phyloP scores from a whole-genome alignment of 2,113 vertebrate genomes.

The Urocitellus parryii region DNA sequence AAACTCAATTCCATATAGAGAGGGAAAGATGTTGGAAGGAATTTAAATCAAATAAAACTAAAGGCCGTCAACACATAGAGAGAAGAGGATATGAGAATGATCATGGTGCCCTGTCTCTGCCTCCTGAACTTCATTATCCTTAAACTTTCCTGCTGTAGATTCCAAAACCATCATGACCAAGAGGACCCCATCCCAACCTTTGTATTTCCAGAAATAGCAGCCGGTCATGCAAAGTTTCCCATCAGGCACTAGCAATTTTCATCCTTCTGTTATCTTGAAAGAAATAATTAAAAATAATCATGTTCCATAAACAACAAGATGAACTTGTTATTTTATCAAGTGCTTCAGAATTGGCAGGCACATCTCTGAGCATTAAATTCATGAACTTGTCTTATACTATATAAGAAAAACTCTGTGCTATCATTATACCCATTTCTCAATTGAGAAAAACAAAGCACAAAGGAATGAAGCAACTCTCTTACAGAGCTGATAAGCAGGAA shows the following conservation, averaged over 20 bases:
- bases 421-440: not conserved
- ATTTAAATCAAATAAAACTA: slow-evolving; percentile 52
- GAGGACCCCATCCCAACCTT: accelerated
- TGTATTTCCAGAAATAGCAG: not conserved
- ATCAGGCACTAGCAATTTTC: not conserved
- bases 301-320: no score
- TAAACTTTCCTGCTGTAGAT: not conserved
- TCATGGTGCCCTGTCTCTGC: accelerated
- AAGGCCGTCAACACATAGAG: not conserved
- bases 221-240: not conserved
- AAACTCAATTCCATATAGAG: not conserved
- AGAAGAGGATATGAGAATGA: not conserved
- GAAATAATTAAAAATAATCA: slow-evolving; percentile 5
- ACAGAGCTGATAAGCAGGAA: not conserved
- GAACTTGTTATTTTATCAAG: not conserved
- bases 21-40: not conserved
- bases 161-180: not conserved
- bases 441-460: not conserved
- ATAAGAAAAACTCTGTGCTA: not conserved
- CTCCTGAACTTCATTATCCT: not conserved
- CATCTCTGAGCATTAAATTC: not conserved
- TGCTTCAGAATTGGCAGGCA: not conserved
- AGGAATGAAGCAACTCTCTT: not conserved
- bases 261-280: not conserved
- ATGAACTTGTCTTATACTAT: not conserved